Conservation (phyloP, 35 echinoderm and acorn worm species). For the Ptychodera flava region DNA sequence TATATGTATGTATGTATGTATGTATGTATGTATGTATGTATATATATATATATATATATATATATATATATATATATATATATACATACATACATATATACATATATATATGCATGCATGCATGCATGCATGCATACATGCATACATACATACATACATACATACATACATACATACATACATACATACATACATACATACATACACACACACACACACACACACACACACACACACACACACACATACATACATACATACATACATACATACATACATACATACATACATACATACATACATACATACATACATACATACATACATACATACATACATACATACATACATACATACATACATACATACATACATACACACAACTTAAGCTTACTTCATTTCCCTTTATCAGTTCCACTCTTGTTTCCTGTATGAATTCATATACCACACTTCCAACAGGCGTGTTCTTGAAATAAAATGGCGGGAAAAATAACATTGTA, state of each 20-base stretch:
- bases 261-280: not conserved
- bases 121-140: not conserved
- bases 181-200: not conserved
- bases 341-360: not conserved
- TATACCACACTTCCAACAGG: too few relatives aligned
- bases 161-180: too few relatives aligned
- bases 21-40: not conserved
- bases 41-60: not conserved
- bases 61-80: not conserved
- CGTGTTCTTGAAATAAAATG: too few relatives aligned
- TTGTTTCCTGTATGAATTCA: too few relatives aligned
- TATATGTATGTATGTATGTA: not conserved
- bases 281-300: not conserved
- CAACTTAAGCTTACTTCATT: not conserved
- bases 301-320: not conserved
- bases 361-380: not conserved
- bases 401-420: not conserved
- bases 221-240: not conserved
- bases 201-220: not conserved
- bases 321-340: not conserved
- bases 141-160: not conserved
- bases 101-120: not conserved
- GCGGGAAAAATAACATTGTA: too few relatives aligned
- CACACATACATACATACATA: not conserved
- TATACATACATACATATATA: not conserved